A percentile compares a stretch with the other conserved stretches of the same genome.
phyloP scores from a whole-genome alignment of 2,113 vertebrate species.

The Pica pica region DNA sequence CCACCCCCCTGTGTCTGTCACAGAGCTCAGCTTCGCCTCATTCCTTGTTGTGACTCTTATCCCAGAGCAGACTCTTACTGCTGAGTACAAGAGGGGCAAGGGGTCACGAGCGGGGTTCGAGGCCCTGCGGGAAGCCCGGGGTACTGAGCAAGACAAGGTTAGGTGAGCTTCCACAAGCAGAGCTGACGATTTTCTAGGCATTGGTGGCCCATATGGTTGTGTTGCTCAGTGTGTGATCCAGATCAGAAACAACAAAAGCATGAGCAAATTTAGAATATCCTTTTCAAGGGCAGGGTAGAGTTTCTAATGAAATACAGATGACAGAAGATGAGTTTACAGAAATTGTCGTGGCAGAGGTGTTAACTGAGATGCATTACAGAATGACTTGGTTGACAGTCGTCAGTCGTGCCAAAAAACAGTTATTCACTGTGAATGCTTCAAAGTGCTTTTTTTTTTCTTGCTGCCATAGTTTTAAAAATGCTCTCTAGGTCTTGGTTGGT shows the following conservation, averaged over 20 bases:
- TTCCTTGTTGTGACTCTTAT: neutral
- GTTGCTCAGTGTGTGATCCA: neutral
- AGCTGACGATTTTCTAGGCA: neutral
- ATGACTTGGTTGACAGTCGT: neutral
- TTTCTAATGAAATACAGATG: neutral
- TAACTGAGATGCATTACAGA: neutral
- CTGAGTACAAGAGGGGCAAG: fast-evolving
- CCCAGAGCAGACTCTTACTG: neutral
- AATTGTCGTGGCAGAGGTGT: neutral
- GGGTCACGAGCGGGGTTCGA: neutral
- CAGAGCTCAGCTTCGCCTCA: neutral
- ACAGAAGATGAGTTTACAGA: neutral
- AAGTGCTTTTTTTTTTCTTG: neutral
- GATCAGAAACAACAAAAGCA: neutral
- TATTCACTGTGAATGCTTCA: neutral
- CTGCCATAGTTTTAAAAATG: neutral
- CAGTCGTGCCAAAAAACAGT: neutral
- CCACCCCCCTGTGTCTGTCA: fast-evolving
- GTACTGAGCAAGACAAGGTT: fast-evolving
- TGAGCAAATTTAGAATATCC: neutral
- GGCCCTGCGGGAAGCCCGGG: neutral
- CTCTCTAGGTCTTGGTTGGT: neutral
- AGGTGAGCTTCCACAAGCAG: neutral
- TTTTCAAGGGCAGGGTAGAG: neutral
- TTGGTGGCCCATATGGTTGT: fast-evolving